These are phyloP conservation scores for Brachyopa scutellaris DNA, from an alignment of 2,888 invertebrate genomes.

Conservation along the genomic window DNA sequence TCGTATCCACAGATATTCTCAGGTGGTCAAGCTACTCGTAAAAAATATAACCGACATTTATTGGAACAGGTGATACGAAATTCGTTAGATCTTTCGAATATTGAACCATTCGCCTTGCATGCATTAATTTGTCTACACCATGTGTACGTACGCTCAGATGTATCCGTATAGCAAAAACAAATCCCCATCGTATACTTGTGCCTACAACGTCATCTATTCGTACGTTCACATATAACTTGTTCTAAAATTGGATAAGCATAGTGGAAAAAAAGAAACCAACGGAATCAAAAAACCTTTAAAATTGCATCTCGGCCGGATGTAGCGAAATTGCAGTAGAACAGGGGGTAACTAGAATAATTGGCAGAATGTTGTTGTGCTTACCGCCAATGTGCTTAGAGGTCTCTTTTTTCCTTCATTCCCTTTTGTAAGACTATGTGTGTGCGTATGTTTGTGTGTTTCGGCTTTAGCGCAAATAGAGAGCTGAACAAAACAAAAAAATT, in stretches of 20 bases:
- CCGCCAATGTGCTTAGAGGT: constrained; percentile 14
- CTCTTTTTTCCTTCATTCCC: constrained; percentile 2
- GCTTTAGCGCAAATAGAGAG: constrained; percentile 19
- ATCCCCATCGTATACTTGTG: too few relatives aligned
- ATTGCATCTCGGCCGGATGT: constrained; percentile 73
- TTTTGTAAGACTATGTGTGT: background rate
- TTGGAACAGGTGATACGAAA: too few relatives aligned
- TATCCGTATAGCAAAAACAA: too few relatives aligned
- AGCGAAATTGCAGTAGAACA: constrained; percentile 71
- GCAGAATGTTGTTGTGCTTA: constrained; percentile 49
- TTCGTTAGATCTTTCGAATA: too few relatives aligned
- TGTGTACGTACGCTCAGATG: too few relatives aligned
- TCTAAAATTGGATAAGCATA: background rate
- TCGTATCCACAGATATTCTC: too few relatives aligned
- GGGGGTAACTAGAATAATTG: constrained; percentile 70
- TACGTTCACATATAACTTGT: too few relatives aligned
- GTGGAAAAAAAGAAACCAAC: constrained; percentile 1
- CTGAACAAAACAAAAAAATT: constrained; percentile 1
- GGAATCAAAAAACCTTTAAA: constrained; percentile 66
- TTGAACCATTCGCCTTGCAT: too few relatives aligned
- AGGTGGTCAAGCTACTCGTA: too few relatives aligned
- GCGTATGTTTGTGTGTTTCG: background rate
- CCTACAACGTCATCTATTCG: too few relatives aligned
- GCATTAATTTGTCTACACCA: too few relatives aligned
- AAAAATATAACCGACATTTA: too few relatives aligned